Conservation (phyloP, 2,888 invertebrate species). For the Mechanitis messenoides region DNA sequence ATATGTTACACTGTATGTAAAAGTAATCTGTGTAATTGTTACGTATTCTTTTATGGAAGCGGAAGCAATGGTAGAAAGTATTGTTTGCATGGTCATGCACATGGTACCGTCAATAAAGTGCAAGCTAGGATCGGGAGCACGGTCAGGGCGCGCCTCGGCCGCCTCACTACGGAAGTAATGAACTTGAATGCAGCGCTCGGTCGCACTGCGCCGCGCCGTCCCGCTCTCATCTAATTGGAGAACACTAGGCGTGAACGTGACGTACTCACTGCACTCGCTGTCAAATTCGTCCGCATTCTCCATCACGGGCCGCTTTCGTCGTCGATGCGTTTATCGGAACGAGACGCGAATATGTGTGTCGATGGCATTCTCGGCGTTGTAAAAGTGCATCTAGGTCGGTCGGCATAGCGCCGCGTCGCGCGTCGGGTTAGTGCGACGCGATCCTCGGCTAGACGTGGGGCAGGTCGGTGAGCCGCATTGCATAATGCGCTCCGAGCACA, state of each 20-base stretch:
- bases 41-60: neutral
- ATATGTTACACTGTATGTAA: neutral
- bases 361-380: constrained; percentile 72
- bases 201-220: constrained; percentile 59
- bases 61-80: constrained; percentile 17
- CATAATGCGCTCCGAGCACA: constrained; percentile 62
- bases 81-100: constrained; percentile 21
- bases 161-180: constrained; percentile 74
- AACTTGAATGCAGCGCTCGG: constrained; percentile 74
- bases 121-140: constrained; percentile 54
- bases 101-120: constrained; percentile 40
- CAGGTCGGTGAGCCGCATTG: constrained; percentile 65
- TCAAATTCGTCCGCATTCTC: constrained; percentile 75
- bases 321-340: constrained; percentile 76
- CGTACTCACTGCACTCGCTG: constrained; percentile 71
- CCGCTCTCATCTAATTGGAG: constrained; percentile 56
- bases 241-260: constrained; percentile 67
- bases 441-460: constrained; percentile 68
- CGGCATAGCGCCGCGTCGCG: constrained; percentile 55
- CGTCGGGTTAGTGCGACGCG: constrained; percentile 64
- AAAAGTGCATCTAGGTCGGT: constrained; percentile 76
- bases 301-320: constrained; percentile 75
- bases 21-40: neutral
- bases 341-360: constrained; percentile 76
- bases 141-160: constrained; percentile 61